Conservation (phyloP, 2,113 vertebrate species). For the Phoxinus phoxinus region DNA sequence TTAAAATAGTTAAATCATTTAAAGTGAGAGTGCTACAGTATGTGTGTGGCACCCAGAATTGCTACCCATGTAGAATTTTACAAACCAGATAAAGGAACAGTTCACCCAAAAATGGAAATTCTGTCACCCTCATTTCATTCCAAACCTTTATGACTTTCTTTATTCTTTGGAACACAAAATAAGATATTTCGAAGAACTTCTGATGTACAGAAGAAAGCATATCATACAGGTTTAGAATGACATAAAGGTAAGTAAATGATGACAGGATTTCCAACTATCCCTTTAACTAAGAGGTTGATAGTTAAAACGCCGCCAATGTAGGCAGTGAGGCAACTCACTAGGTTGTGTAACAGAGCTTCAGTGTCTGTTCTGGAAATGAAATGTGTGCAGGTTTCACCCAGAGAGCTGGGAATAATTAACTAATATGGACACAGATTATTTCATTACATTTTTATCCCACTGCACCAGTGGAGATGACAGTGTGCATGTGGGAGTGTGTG, state of each 20-base stretch:
- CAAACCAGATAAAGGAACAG: background rate
- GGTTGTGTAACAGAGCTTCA: background rate
- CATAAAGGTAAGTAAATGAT: background rate
- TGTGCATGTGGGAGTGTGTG: slow-evolving; percentile 36
- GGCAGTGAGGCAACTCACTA: background rate
- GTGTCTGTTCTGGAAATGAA: background rate
- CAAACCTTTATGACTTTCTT: background rate
- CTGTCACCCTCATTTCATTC: background rate
- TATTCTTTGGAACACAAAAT: background rate
- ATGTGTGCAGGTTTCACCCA: slow-evolving; percentile 13
- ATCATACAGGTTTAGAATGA: background rate
- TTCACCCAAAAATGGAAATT: background rate
- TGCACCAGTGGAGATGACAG: slow-evolving; percentile 20
- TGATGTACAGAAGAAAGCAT: background rate
- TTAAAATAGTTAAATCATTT: background rate
- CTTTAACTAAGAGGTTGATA: background rate
- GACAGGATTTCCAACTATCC: background rate
- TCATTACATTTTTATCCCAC: slow-evolving; percentile 35
- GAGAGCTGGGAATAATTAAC: slow-evolving; percentile 33
- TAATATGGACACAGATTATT: slow-evolving; percentile 34
- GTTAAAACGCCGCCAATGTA: background rate
- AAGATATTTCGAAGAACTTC: background rate
- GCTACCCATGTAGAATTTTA: background rate
- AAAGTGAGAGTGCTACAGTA: background rate
- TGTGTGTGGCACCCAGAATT: background rate